Percentiles rank a stretch among this genome's conserved stretches.
Evolutionary conservation across 2,113 vertebrate species (phyloP).

Genomic region (Albula goreensis): DNA sequence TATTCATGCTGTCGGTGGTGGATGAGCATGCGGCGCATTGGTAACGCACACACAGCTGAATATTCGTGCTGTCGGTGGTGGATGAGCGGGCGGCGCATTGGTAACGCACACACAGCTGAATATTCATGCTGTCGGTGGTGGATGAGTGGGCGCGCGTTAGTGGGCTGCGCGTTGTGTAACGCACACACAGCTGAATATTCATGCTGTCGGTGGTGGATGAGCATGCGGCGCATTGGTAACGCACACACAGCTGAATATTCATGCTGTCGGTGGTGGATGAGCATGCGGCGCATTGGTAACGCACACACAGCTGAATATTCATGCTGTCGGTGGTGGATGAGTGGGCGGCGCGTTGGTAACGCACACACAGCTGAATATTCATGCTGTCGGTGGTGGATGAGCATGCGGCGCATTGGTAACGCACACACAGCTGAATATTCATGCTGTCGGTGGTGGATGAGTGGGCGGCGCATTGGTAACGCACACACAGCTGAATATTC

Average conservation of each 20-base stretch:
- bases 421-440: background rate
- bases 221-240: too few species aligned
- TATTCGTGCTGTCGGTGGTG: background rate
- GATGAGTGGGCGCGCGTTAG: background rate
- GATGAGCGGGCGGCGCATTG: background rate
- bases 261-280: background rate
- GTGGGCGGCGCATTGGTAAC: background rate
- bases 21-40: too few species aligned
- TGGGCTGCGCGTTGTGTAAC: too few species aligned
- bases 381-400: background rate
- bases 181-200: background rate
- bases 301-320: background rate
- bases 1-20: background rate
- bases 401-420: too few species aligned
- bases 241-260: background rate
- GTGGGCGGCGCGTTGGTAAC: background rate
- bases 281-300: too few species aligned
- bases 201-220: background rate
- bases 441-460: background rate
- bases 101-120: too few species aligned
- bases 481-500: background rate
- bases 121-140: background rate
- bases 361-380: background rate
- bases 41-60: too few species aligned
- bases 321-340: background rate